Percentiles rank a stretch among this genome's conserved stretches.
Evolutionary conservation across 2,888 invertebrate species (phyloP).

Genomic region (Cryptocheilus praepositus): DNA sequence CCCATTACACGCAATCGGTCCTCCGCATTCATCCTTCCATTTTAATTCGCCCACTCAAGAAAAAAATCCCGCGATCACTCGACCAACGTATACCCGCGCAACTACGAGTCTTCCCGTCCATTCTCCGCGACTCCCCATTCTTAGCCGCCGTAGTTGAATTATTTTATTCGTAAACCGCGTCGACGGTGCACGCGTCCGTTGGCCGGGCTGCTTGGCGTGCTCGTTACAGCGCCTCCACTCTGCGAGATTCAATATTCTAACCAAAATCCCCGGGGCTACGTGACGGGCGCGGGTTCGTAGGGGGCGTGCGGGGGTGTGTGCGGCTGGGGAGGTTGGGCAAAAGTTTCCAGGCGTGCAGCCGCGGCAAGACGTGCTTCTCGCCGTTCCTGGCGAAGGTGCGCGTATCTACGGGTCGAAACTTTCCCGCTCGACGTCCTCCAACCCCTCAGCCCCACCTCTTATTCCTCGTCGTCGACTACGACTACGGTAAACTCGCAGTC

Average conservation of each 20-base stretch:
- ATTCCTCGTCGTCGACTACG: conserved; percentile 35
- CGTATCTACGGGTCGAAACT: conserved; percentile 62
- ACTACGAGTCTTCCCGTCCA: not conserved
- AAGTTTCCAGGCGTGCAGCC: conserved; percentile 68
- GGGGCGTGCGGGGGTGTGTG: conserved; percentile 24
- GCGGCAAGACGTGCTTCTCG: conserved; percentile 44
- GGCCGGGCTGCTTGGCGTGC: conserved; percentile 56
- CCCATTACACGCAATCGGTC: too few species aligned
- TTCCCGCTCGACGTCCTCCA: conserved; percentile 51
- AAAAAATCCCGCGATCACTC: too few species aligned
- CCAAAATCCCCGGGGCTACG: conserved; percentile 74
- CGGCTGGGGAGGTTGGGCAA: conserved; percentile 49
- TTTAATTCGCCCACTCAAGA: too few species aligned
- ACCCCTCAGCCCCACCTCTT: too few species aligned
- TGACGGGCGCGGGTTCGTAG: conserved; percentile 28
- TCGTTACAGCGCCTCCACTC: conserved; percentile 72
- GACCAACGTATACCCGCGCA: too few species aligned
- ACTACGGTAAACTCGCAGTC: conserved; percentile 66
- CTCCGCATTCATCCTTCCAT: too few species aligned
- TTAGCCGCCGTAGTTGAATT: conserved; percentile 28
- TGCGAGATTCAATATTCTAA: conserved; percentile 74
- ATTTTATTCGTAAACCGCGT: conserved; percentile 44
- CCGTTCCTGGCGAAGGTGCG: conserved; percentile 39
- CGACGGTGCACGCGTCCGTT: conserved; percentile 32
- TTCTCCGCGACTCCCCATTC: not conserved